Percentiles rank a stretch among this genome's conserved stretches.
Conservation (phyloP, 92 coral and sea anemone species). For the Montipora capitata region DNA sequence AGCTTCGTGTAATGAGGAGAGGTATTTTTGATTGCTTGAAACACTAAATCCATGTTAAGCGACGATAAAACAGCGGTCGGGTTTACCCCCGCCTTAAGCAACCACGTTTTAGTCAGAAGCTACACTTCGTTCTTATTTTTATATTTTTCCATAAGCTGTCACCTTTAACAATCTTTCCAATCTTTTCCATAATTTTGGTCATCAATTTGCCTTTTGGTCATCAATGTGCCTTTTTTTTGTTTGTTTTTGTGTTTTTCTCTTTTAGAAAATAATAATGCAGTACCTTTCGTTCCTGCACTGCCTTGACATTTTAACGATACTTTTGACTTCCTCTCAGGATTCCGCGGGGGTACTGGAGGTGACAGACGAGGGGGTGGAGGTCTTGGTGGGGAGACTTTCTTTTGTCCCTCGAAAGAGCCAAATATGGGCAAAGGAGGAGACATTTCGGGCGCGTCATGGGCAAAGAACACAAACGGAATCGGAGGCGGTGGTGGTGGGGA, state of each 20-base stretch:
- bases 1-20: background rate
- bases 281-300: background rate
- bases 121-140: background rate
- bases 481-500: constrained; percentile 19
- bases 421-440: constrained; percentile 27
- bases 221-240: background rate
- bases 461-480: constrained; percentile 9
- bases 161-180: background rate
- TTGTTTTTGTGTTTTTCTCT: background rate
- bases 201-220: too few species aligned
- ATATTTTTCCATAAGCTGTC: background rate
- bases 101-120: background rate
- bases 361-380: constrained; percentile 32
- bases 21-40: too few species aligned
- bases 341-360: constrained; percentile 10
- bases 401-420: background rate
- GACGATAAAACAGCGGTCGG: background rate
- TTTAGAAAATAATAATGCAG: background rate
- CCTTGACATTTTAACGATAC: background rate
- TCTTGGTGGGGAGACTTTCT: constrained; percentile 1
- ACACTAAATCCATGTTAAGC: background rate
- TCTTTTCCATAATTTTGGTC: background rate
- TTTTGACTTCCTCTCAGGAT: background rate
- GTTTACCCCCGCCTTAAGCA: too few species aligned
- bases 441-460: background rate